Evolutionary conservation across 2,888 invertebrate genomes (phyloP).

Genomic region (Sympetrum striolatum): DNA sequence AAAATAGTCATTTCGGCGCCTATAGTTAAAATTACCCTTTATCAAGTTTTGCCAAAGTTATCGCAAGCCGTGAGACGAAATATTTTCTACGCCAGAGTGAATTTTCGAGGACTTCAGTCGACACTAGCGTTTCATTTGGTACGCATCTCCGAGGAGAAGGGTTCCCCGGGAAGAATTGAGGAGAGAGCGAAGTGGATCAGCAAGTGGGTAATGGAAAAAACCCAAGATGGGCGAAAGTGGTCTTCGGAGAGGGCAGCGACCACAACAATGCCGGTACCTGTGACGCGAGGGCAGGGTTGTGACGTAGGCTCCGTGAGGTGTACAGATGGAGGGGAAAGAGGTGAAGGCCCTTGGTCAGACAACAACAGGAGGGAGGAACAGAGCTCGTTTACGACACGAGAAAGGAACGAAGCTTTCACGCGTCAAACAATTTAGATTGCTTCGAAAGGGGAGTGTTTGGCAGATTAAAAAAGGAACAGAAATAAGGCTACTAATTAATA

Average conservation of each 20-base stretch:
- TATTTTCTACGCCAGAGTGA: background rate
- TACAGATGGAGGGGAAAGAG: background rate
- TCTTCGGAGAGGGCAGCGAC: background rate
- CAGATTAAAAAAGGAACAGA: background rate
- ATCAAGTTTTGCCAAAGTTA: too few relatives aligned
- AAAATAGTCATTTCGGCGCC: too few relatives aligned
- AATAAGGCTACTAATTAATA: background rate
- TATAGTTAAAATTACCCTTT: too few relatives aligned
- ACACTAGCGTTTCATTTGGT: background rate
- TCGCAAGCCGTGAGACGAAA: too few relatives aligned
- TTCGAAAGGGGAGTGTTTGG: background rate
- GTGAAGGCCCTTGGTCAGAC: constrained; percentile 32
- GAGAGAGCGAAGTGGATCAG: background rate
- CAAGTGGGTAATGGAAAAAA: background rate
- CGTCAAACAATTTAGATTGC: background rate
- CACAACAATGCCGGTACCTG: background rate
- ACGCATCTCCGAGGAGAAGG: background rate
- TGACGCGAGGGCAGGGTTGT: background rate
- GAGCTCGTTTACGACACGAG: background rate
- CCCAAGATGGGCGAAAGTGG: background rate
- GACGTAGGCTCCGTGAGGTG: background rate
- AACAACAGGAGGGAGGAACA: background rate
- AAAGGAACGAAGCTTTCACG: background rate
- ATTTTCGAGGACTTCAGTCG: background rate
- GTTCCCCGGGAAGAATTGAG: background rate